phyloP scores from a whole-genome alignment of 2,888 invertebrate genomes.

The Chromoteleia sp. region DNA sequence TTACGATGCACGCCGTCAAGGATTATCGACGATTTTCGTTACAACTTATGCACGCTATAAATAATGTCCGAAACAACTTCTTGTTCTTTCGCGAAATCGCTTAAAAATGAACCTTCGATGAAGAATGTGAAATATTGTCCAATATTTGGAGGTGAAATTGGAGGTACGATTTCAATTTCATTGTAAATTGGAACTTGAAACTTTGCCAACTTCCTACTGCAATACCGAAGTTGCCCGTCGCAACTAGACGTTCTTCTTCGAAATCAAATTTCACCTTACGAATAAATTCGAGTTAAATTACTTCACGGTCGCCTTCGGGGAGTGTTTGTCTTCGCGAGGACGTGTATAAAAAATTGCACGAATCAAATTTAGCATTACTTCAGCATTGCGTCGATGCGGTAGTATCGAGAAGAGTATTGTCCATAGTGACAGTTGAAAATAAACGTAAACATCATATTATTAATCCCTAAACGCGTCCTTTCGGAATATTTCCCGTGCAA shows the following conservation, averaged over 20 bases:
- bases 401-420: no score
- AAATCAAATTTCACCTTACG: slow-evolving; percentile 34
- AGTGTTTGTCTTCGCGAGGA: not conserved
- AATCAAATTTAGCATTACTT: slow-evolving; percentile 25
- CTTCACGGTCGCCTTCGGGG: slow-evolving; percentile 7
- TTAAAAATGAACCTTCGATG: not conserved
- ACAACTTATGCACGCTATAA: slow-evolving; percentile 25
- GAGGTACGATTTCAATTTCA: slow-evolving; percentile 30
- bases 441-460: slow-evolving; percentile 5
- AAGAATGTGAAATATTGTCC: slow-evolving; percentile 12
- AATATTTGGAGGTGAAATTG: slow-evolving; percentile 32
- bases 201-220: slow-evolving; percentile 15
- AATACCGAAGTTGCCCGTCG: slow-evolving; percentile 3
- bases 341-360: slow-evolving; percentile 2
- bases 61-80: not conserved
- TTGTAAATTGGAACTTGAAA: slow-evolving; percentile 33
- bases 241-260: slow-evolving; percentile 13
- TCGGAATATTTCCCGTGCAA: not conserved
- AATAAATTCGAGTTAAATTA: slow-evolving; percentile 20
- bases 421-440: slow-evolving; percentile 11
- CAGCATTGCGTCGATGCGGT: no score
- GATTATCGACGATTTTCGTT: slow-evolving; percentile 31
- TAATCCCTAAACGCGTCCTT: not conserved
- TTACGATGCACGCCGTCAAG: slow-evolving; percentile 21
- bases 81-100: no score